Percentiles rank a stretch among this genome's conserved stretches.
Conservation (phyloP, 2,113 vertebrate genomes). For the Carassius carassius region DNA sequence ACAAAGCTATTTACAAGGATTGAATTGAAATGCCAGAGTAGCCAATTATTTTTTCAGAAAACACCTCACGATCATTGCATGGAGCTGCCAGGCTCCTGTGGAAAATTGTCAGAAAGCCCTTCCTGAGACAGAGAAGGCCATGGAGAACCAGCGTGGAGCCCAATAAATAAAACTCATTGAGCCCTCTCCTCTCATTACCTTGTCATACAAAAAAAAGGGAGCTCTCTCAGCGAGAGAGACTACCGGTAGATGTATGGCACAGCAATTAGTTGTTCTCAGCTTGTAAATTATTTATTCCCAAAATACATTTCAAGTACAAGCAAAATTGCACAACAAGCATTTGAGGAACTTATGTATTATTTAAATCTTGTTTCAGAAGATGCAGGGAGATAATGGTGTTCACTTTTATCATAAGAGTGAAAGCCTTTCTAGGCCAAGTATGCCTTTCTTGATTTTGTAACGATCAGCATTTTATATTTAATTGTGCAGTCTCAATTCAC, state of each 20-base stretch:
- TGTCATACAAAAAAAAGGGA: conserved; percentile 69
- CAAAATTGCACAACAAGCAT: conserved; percentile 38
- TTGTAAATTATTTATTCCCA: conserved; percentile 39
- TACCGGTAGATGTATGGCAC: conserved; percentile 40
- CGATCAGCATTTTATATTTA: too few species aligned
- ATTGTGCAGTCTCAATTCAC: too few species aligned
- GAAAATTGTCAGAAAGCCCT: conserved; percentile 45
- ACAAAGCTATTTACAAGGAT: conserved; percentile 64
- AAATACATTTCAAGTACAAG: conserved; percentile 18
- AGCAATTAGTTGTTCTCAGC: conserved; percentile 45
- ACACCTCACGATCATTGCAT: conserved; percentile 56
- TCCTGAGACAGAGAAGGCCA: conserved; percentile 52
- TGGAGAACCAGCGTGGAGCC: conserved; percentile 39
- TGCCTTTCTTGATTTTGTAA: too few species aligned
- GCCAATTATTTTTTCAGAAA: conserved; percentile 75
- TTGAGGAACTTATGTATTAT: conserved; percentile 31
- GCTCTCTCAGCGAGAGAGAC: conserved; percentile 12
- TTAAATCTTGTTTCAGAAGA: conserved; percentile 1
- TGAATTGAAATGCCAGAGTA: conserved; percentile 70
- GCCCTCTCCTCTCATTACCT: conserved; percentile 68
- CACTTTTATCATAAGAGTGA: background rate
- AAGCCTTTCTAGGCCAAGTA: background rate
- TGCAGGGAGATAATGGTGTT: conserved; percentile 24
- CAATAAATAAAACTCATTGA: conserved; percentile 70
- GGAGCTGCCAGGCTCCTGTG: conserved; percentile 43